These are phyloP conservation scores for Pantherophis guttatus DNA, from an alignment of 2,113 vertebrate genomes.

Conservation along the genomic window DNA sequence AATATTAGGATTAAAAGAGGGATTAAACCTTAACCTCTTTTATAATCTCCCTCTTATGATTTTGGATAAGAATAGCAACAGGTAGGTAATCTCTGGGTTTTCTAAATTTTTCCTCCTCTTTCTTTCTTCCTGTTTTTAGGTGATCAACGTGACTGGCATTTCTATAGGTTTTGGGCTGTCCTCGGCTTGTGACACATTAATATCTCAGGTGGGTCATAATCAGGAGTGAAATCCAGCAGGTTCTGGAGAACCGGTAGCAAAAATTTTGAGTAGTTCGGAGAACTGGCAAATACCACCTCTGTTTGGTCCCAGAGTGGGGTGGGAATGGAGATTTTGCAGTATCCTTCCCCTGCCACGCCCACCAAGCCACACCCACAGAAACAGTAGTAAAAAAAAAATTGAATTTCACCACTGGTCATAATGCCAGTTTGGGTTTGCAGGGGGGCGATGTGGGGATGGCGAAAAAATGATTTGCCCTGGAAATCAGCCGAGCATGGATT, in stretches of 20 bases:
- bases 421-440: no score
- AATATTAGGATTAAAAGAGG: background rate
- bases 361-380: no score
- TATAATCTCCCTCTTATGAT: background rate
- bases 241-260: no score
- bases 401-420: no score
- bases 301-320: no score
- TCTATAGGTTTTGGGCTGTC: slow-evolving; percentile 68
- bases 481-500: background rate
- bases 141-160: slow-evolving; percentile 71
- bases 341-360: no score
- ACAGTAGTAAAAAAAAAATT: no score
- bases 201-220: slow-evolving; percentile 68
- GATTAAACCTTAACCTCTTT: background rate
- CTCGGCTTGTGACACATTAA: slow-evolving; percentile 71
- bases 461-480: background rate
- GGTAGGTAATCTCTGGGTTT: background rate
- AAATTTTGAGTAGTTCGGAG: no score
- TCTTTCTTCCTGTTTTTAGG: slow-evolving; percentile 45
- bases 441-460: background rate
- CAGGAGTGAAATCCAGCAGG: no score
- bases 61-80: background rate
- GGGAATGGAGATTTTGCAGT: no score
- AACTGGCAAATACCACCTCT: no score
- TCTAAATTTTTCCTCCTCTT: background rate